These are phyloP conservation scores for Tribolium castaneum DNA, from an alignment of 1,140 invertebrate genomes.

Conservation along the genomic window DNA sequence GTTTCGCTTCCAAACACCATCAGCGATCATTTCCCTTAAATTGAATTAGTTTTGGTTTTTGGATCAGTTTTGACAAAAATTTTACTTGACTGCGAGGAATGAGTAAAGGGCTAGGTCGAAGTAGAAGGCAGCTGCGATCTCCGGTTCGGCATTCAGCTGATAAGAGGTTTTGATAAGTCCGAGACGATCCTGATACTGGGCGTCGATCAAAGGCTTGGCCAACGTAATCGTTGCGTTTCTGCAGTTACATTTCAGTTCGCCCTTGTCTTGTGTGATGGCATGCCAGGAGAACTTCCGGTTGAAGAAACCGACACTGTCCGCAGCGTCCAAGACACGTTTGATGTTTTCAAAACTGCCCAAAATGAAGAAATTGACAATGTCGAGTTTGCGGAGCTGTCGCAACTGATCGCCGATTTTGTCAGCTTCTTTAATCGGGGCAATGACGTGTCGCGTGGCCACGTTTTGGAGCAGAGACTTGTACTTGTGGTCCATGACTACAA, in stretches of 20 bases:
- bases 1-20: conserved; percentile 76
- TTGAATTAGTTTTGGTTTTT: too few relatives aligned
- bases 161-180: conserved; percentile 76
- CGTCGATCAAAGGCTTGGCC: conserved; percentile 73
- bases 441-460: conserved; percentile 87
- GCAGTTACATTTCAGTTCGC: conserved; percentile 74
- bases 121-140: conserved; percentile 84
- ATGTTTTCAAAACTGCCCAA: conserved; percentile 78
- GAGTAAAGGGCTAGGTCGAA: conserved; percentile 83
- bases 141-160: conserved; percentile 75
- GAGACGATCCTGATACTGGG: conserved; percentile 70
- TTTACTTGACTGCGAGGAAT: conserved; percentile 79
- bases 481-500: conserved; percentile 88
- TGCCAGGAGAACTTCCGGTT: conserved; percentile 73
- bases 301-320: conserved; percentile 55
- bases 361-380: conserved; percentile 90
- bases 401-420: conserved; percentile 73
- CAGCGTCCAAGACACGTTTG: conserved; percentile 71
- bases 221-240: conserved; percentile 77
- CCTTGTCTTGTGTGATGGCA: conserved; percentile 76
- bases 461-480: conserved; percentile 90
- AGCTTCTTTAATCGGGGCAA: conserved; percentile 71
- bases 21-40: conserved; percentile 65
- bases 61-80: background rate
- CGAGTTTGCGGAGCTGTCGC: conserved; percentile 77